Evolutionary conservation across 2,797 vertebrate species (phyloP).

Genomic region (Uromys caudimaculatus): DNA sequence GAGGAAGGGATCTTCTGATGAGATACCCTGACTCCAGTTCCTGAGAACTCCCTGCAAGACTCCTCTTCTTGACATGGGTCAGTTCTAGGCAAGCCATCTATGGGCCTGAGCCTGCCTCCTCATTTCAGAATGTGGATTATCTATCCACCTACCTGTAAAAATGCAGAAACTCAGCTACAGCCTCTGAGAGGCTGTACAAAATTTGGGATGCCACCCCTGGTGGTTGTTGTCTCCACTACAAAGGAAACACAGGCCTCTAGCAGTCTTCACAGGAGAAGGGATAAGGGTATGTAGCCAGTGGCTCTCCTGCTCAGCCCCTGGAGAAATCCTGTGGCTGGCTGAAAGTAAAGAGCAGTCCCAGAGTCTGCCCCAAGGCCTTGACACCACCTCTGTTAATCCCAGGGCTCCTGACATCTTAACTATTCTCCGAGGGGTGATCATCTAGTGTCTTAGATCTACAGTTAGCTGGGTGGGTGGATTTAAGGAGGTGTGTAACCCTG

Average conservation of each 20-base stretch:
- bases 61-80: not conserved
- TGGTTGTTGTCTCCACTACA: not conserved
- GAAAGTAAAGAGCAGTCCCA: not conserved
- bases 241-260: constrained; percentile 40
- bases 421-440: accelerated
- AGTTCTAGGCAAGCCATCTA: not conserved
- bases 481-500: not conserved
- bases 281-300: accelerated
- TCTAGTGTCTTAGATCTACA: not conserved
- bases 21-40: not conserved
- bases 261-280: not conserved
- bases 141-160: not conserved
- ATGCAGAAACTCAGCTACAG: not conserved
- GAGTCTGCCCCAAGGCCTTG: not conserved
- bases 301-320: not conserved
- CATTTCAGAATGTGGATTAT: not conserved
- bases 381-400: not conserved
- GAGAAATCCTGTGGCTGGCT: not conserved
- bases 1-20: not conserved
- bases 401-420: not conserved
- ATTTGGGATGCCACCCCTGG: not conserved
- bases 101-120: not conserved
- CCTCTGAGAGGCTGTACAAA: not conserved
- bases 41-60: not conserved
- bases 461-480: not conserved